Base-by-base conservation (phyloP, 2,797 vertebrate species). In the Sebastes iracundus region DNA sequence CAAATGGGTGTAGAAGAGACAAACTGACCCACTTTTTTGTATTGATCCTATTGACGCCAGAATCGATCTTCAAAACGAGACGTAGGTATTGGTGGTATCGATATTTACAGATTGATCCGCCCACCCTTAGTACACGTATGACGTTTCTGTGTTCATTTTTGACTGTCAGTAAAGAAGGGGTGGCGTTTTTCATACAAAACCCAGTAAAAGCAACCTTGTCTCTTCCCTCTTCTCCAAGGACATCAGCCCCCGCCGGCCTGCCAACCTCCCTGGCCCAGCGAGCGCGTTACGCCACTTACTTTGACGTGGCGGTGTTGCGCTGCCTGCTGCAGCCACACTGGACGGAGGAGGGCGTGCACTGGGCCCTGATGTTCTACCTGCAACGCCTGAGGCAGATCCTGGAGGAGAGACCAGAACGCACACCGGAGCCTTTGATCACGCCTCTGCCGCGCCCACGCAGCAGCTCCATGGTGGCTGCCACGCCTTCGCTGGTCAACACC, bases 251-350 rank as follows among this genome's bases (percentile, higher is more conserved):
- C 0, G 90, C 87, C 1, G 93, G 92, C 16, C 79, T 95, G 55
- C 90, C 95, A 0, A 60, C 85, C 3, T 97, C 98, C 2, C 95
- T 96, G 0, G 95, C 97, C 84, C 98, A 99, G 87, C 96, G 95
- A 22, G 98, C 97, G 2, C 97, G 98, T 53, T 99, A 98, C 5
- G 99, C 98, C 84, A 98, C 98, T 0, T 99, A 98, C 93, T 99
- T 99, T 1, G 99, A 99, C 0, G 98, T 99, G 77, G 99, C 99
- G 0, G 98, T 99, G 52, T 96, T 99, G 85, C 98, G 98, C 82
- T 99, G 98, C 91, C 95, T 99, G 49, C 96, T 99, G 68, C 98
- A 99, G 93, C 97, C 98, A 0, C 97, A 99, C n/a, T 99, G 99
- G 99, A 98, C 96, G 0, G 98, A 99, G 91, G 99, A 99, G 79